Evolutionary conservation across 2,797 vertebrate species (phyloP), one percentile per base, ranked within the genome.

Genomic region (Coranthus polyacanthus): DNA sequence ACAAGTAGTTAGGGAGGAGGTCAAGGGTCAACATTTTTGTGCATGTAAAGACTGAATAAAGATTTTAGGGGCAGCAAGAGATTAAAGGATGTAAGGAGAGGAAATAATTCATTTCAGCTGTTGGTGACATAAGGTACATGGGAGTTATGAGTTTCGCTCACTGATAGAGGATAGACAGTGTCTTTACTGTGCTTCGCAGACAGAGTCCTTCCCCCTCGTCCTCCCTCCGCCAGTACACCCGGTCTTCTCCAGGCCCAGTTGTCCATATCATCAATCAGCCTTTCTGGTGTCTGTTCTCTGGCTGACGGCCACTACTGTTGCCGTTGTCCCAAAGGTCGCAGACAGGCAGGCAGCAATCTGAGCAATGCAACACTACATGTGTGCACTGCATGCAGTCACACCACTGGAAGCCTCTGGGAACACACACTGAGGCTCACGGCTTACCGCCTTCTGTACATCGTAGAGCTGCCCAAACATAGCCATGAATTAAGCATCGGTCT

Each of bases 231-330:
- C 6, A 0, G 5, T 37, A 10, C 29, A 16, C 13, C 34, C 43
- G 26, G 67, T 61, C 41, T 45, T 51, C 50, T 53, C 49, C 44
- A 24, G 69, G 39, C 72, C 68, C 84, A 88, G 83, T 85, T 89
- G 83, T 86, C 47, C 69, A 43, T 56, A 49, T 78, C 81, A 79
- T 85, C 85, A 82, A 70, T 89, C 86, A 84, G 49, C 55, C 58
- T n/a, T 9, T 12, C 44, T 59, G 60, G 36, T 68, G 76, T 58
- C 67, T 75, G 81, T 50, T 77, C 50, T 18, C 68, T 80, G 83
- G 46, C 63, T 59, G 54, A 71, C 15, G 10, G 68, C 63, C 61
- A 79, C 49, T 3, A 12, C 67, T 62, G 56, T 53, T 72, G 69
- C 60, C n/a, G 45, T 39, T 56, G 63, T 82, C 60, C 66, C 53